Evolutionary conservation across 2,113 vertebrate genomes (phyloP).

Genomic region (Scomber scombrus): DNA sequence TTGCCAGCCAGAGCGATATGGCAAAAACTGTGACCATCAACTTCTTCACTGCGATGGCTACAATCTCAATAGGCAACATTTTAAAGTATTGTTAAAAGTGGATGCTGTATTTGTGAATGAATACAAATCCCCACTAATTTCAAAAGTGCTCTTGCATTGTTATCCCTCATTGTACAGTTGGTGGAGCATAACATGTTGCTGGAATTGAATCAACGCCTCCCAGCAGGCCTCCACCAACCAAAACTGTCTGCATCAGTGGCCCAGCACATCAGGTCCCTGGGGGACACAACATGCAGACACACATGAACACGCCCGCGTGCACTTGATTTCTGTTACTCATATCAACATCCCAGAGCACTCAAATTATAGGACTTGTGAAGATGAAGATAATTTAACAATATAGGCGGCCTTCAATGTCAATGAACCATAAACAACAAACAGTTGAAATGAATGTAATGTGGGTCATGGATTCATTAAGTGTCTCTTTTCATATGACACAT

Average conservation of each 20-base stretch:
- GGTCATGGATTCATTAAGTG: constrained; percentile 46
- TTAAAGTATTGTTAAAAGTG: too few relatives aligned
- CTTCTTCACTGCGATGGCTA: too few relatives aligned
- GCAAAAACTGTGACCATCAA: too few relatives aligned
- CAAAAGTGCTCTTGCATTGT: constrained; percentile 16
- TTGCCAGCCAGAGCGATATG: too few relatives aligned
- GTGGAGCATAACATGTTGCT: constrained; percentile 61
- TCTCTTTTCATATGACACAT: constrained; percentile 22
- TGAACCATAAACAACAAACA: constrained; percentile 7
- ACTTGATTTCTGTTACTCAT: background rate
- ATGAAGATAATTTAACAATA: background rate
- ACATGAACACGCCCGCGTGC: constrained; percentile 10
- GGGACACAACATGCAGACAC: constrained; percentile 37
- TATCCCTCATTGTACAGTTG: constrained; percentile 62
- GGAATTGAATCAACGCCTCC: constrained; percentile 58
- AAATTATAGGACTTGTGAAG: background rate
- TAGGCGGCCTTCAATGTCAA: background rate
- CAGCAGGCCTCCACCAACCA: constrained; percentile 37
- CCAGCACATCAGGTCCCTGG: constrained; percentile 16
- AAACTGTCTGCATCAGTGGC: constrained; percentile 55
- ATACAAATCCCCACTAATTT: background rate
- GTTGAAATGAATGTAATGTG: background rate
- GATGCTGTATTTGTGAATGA: background rate
- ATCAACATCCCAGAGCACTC: background rate
- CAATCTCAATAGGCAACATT: too few relatives aligned